Evolutionary conservation across 2,113 vertebrate species (phyloP).

Genomic region (Atrichornis clamosus): DNA sequence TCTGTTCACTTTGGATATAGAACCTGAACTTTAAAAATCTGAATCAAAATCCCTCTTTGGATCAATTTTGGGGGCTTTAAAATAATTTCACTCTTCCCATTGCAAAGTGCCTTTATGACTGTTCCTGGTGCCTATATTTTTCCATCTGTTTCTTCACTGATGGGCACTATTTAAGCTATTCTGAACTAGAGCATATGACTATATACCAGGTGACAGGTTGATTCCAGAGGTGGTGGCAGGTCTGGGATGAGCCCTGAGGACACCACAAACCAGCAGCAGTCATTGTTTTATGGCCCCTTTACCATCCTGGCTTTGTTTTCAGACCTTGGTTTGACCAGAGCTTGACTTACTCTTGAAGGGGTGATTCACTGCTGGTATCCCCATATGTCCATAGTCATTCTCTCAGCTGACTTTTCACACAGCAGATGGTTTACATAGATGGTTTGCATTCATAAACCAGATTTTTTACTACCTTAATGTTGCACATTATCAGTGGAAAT

Average conservation of each 20-base stretch:
- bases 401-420: slow-evolving; percentile 2
- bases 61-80: not conserved
- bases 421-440: slow-evolving; percentile 54
- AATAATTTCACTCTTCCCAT: not conserved
- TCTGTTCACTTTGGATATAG: not conserved
- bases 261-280: not conserved
- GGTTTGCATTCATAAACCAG: not conserved
- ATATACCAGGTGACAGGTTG: not conserved
- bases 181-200: not conserved
- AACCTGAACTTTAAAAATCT: not conserved
- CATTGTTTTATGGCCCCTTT: not conserved
- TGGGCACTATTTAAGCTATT: not conserved
- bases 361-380: not conserved
- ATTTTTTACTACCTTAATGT: slow-evolving; percentile 54
- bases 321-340: not conserved
- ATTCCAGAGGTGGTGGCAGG: not conserved
- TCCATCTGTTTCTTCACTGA: not conserved
- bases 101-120: not conserved
- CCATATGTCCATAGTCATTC: slow-evolving; percentile 17
- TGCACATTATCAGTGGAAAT: slow-evolving; percentile 23
- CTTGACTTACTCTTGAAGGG: not conserved
- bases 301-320: not conserved
- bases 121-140: not conserved
- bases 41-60: not conserved
- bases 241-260: not conserved